These are phyloP conservation scores for Motacilla alba DNA, from an alignment of 2,113 vertebrate genomes.

Conservation along the genomic window DNA sequence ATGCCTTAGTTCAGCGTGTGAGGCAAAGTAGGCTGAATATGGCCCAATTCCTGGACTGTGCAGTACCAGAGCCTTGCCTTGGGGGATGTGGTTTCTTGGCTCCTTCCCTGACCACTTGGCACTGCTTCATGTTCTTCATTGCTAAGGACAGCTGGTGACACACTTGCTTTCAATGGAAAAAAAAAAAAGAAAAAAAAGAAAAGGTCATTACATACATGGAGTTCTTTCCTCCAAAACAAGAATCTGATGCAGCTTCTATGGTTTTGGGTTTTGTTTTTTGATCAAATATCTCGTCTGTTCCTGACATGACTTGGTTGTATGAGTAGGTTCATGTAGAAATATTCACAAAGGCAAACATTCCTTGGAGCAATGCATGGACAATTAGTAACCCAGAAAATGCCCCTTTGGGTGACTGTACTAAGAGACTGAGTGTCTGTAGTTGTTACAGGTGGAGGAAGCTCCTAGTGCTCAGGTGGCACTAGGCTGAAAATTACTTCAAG, in stretches of 20 bases:
- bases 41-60: neutral
- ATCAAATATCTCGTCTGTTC: neutral
- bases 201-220: neutral
- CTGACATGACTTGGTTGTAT: neutral
- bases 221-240: neutral
- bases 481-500: slow-evolving; percentile 23
- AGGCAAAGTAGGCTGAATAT: neutral
- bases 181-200: neutral
- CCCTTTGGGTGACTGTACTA: neutral
- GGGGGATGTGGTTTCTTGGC: neutral
- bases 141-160: neutral
- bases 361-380: neutral
- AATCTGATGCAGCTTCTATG: neutral
- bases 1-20: neutral
- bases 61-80: neutral
- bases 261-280: neutral
- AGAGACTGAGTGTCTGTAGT: neutral
- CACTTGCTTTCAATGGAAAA: neutral
- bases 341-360: neutral
- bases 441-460: neutral
- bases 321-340: neutral
- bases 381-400: neutral
- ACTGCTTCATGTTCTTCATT: neutral
- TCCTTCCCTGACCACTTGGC: neutral
- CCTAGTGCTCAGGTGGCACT: slow-evolving; percentile 39